phyloP scores from a whole-genome alignment of 2,113 vertebrate species.

The Ondatra zibethicus region DNA sequence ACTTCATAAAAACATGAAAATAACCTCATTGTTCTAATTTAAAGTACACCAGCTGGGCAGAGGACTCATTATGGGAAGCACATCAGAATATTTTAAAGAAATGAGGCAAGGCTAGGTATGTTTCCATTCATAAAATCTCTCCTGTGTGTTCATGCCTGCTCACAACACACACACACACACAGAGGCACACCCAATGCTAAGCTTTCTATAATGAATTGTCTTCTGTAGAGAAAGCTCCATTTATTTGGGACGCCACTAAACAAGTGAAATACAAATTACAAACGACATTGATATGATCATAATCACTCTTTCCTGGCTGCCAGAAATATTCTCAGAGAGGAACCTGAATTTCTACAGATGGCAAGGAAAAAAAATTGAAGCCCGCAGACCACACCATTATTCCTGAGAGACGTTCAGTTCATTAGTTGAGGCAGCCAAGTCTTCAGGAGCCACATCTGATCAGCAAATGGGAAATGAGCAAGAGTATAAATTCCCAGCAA shows the following conservation, averaged over 20 bases:
- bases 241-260: constrained; percentile 85
- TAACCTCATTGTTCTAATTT: constrained; percentile 80
- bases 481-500: constrained; percentile 89
- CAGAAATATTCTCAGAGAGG: constrained; percentile 83
- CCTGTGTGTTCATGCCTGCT: too few species aligned
- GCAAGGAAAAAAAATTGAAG: constrained; percentile 80
- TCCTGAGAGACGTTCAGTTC: constrained; percentile 87
- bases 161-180: background rate
- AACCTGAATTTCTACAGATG: constrained; percentile 88
- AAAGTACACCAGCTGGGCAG: constrained; percentile 81
- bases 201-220: constrained; percentile 86
- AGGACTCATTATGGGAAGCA: constrained; percentile 82
- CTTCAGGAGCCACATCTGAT: constrained; percentile 88
- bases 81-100: constrained; percentile 82
- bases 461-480: constrained; percentile 91
- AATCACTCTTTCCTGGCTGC: constrained; percentile 85
- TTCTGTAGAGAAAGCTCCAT: constrained; percentile 84
- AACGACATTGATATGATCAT: constrained; percentile 88
- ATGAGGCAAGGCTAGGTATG: constrained; percentile 80
- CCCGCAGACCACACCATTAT: constrained; percentile 85
- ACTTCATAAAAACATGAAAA: constrained; percentile 78
- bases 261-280: constrained; percentile 89
- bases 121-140: constrained; percentile 76
- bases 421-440: constrained; percentile 88
- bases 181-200: constrained; percentile 68